These are phyloP conservation scores for Sebastes steindachneri DNA, from an alignment of 2,797 vertebrate genomes.

Conservation along the genomic window DNA sequence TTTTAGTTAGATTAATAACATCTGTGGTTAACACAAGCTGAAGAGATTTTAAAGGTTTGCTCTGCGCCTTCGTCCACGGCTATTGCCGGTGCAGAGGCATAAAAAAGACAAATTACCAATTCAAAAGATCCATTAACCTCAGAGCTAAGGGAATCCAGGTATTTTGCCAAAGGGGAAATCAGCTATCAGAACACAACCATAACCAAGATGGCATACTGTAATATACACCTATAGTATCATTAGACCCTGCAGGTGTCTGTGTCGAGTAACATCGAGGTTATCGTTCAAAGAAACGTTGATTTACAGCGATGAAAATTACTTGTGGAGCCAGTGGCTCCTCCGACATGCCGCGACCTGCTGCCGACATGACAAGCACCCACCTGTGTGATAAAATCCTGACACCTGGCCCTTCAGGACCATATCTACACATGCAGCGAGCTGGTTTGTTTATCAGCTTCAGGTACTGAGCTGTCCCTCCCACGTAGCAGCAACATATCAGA, in stretches of 20 bases:
- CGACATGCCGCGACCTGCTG: neutral
- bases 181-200: neutral
- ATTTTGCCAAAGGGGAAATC: neutral
- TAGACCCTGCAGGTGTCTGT: neutral
- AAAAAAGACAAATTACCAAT: too few relatives aligned
- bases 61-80: too few relatives aligned
- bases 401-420: neutral
- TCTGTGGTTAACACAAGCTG: rapidly evolving
- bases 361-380: neutral
- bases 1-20: too few relatives aligned
- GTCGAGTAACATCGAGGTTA: neutral
- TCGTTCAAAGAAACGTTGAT: neutral
- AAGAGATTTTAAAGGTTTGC: too few relatives aligned
- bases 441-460: slow-evolving; percentile 1
- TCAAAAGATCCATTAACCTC: too few relatives aligned
- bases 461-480: neutral
- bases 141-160: neutral
- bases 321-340: neutral
- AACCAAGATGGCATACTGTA: neutral
- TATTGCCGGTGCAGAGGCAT: too few relatives aligned
- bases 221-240: neutral
- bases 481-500: slow-evolving; percentile 13
- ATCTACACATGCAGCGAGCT: neutral
- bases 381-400: neutral
- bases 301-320: neutral